These are phyloP conservation scores for Ambastaia sidthimunki DNA, from an alignment of 2,797 vertebrate genomes.

Conservation along the genomic window DNA sequence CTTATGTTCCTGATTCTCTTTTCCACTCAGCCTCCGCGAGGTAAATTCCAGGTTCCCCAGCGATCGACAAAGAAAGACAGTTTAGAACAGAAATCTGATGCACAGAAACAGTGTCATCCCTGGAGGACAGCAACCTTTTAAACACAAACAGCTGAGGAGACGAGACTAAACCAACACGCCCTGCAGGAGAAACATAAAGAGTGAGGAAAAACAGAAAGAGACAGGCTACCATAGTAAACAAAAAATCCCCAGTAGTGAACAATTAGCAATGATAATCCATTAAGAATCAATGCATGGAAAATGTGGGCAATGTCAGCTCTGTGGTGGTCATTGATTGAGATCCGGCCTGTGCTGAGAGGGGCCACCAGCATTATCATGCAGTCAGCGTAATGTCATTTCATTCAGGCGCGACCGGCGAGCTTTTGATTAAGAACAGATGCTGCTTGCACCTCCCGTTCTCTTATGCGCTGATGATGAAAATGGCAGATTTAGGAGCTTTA, in stretches of 20 bases:
- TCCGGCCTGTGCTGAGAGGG: not conserved
- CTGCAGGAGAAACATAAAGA: constrained; percentile 28
- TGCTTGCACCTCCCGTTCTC: constrained; percentile 47
- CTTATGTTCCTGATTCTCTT: constrained; percentile 13
- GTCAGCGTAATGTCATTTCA: constrained; percentile 40
- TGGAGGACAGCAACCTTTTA: constrained; percentile 58
- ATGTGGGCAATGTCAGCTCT: constrained; percentile 21
- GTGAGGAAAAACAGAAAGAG: not conserved
- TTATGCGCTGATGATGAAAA: constrained; percentile 40
- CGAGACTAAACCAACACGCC: constrained; percentile 24
- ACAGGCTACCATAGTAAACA: constrained; percentile 26
- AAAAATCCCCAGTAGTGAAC: constrained; percentile 15
- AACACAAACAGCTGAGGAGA: constrained; percentile 37
- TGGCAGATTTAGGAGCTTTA: constrained; percentile 48
- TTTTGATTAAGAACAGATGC: constrained; percentile 54
- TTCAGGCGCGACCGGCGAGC: constrained; percentile 29
- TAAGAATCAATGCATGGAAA: constrained; percentile 36
- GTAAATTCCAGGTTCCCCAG: constrained; percentile 42
- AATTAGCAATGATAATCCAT: constrained; percentile 43
- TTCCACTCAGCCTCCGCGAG: constrained; percentile 16
- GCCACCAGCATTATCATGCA: constrained; percentile 41
- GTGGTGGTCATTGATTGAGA: constrained; percentile 23
- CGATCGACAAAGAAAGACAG: constrained; percentile 68
- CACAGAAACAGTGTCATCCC: constrained; percentile 60
- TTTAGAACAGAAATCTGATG: constrained; percentile 71